Evolutionary conservation across 2,888 invertebrate genomes (phyloP).

Genomic region (Amphipyra tragopoginis): DNA sequence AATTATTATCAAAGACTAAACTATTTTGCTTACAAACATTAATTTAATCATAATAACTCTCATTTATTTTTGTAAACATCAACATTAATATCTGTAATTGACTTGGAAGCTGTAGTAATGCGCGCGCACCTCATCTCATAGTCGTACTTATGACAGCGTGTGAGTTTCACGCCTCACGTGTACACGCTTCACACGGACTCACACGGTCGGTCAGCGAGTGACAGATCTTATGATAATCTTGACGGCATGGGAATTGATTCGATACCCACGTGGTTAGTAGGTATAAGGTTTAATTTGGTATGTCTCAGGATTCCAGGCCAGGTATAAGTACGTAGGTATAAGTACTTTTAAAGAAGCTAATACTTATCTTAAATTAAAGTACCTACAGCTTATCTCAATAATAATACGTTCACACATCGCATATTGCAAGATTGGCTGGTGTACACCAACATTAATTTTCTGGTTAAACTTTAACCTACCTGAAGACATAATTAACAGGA

Average conservation of each 20-base stretch:
- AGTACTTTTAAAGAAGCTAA: no score
- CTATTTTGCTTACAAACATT: no score
- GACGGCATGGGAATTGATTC: not conserved
- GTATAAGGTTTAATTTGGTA: not conserved
- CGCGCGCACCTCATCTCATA: constrained; percentile 6
- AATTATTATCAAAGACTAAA: no score
- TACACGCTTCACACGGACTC: not conserved
- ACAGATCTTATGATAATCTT: constrained; percentile 20
- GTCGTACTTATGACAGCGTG: constrained; percentile 40
- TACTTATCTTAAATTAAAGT: no score
- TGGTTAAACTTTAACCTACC: no score
- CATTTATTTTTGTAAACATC: constrained; percentile 25
- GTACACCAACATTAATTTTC: no score
- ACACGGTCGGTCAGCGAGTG: constrained; percentile 8
- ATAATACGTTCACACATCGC: no score
- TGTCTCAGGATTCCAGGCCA: not conserved
- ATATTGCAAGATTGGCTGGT: no score
- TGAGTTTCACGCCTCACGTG: constrained; percentile 26
- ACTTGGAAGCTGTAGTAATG: constrained; percentile 15
- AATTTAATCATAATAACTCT: not conserved
- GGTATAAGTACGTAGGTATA: no score
- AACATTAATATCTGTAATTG: constrained; percentile 41
- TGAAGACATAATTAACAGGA: no score
- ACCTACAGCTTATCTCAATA: no score
- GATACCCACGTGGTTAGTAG: no score